These are phyloP conservation scores for Pterois miles DNA, from an alignment of 2,797 vertebrate genomes.

Conservation along the genomic window DNA sequence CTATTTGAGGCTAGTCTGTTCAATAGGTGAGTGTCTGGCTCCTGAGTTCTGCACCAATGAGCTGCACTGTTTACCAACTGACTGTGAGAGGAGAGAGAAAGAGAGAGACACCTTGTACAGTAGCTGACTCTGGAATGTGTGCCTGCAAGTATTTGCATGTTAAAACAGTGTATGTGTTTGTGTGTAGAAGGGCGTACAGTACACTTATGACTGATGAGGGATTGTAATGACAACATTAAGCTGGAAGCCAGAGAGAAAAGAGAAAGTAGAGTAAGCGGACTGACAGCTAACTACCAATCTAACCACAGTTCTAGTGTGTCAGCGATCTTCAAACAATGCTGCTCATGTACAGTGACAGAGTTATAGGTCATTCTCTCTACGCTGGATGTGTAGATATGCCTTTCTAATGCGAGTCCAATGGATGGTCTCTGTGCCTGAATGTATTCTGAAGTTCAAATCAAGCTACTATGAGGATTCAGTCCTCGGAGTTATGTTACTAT, in stretches of 20 bases:
- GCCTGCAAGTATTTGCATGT: slow-evolving; percentile 41
- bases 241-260: slow-evolving; percentile 27
- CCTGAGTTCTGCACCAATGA: slow-evolving; percentile 59
- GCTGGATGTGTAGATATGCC: background rate
- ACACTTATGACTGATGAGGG: background rate
- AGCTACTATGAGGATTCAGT: background rate
- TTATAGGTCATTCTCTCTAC: background rate
- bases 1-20: slow-evolving; percentile 65
- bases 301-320: slow-evolving; percentile 22
- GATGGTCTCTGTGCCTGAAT: background rate
- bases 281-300: background rate
- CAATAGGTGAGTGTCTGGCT: slow-evolving; percentile 75
- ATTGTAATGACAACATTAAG: slow-evolving; percentile 9
- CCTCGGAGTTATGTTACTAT: background rate
- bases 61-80: slow-evolving; percentile 67
- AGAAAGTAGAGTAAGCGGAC: slow-evolving; percentile 22
- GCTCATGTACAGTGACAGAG: background rate
- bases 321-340: background rate
- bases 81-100: slow-evolving; percentile 39
- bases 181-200: background rate
- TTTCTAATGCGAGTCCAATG: background rate
- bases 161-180: slow-evolving; percentile 24
- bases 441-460: background rate
- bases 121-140: slow-evolving; percentile 58
- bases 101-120: slow-evolving; percentile 55